Evolutionary conservation across 2,797 vertebrate species (phyloP), one percentile per base, ranked within the genome.

Genomic region (Pteropus rufus): DNA sequence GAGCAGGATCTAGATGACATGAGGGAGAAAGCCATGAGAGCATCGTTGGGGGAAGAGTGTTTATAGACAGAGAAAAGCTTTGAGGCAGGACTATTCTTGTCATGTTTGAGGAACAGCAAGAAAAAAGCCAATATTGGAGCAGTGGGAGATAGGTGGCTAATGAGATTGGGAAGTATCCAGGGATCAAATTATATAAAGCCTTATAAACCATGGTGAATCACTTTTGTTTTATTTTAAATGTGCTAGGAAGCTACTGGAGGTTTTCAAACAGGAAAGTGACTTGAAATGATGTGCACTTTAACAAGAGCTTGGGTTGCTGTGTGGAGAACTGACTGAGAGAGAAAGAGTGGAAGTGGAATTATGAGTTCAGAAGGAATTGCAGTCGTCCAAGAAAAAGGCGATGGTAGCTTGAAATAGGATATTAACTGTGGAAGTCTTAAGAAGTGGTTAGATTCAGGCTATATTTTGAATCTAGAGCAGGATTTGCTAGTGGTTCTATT

Each of bases 141-240:
- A 93, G 10, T 62, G 39, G 39, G 73, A 89, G 56, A 36, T 29
- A 79, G 23, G 15, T 64, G 79, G 80, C 41, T 96, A 76, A 65
- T 49, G 60, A 89, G 26, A 80, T 29, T 87, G 65, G 21, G 23
- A 67, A 24, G 23, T 81, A 81, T 44, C 18, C 58, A 91, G 60
- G 23, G 65, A 44, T 64, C 15, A 77, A 46, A 34, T 94, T 93
- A 70, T 26, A 76, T 46, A 76, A 65, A 76, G 15, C 12, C n/a
- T 85, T 89, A 82, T 2, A 84, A 81, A 49, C n/a, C n/a, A 84
- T 41, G 9, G 23, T 34, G 44, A 88, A 23, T 7, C 75, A 60
- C 46, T 76, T 75, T 81, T 90, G 72, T 54, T 95, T 82, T 64
- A 65, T 95, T 93, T 90, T 80, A 90, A 95, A 88, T 65, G 24